phyloP scores from a whole-genome alignment of 2,888 invertebrate species.

The Cerceris ruficornis region DNA sequence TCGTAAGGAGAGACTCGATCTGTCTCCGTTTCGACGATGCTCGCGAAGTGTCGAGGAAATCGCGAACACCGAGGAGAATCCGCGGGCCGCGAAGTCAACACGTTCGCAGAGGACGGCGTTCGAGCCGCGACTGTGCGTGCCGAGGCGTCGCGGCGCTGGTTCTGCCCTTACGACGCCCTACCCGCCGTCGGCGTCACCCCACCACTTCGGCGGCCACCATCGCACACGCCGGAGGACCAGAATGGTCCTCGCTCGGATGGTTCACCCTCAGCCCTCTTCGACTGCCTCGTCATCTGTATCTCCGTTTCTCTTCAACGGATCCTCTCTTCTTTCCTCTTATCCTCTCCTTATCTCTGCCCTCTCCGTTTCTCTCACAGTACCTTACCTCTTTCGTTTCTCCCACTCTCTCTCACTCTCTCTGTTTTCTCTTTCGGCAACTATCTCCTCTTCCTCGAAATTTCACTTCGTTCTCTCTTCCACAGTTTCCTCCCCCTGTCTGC shows the following conservation, averaged over 20 bases:
- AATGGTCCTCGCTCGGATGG: conserved; percentile 63
- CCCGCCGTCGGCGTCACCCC: conserved; percentile 67
- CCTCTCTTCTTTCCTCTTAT: conserved; percentile 23
- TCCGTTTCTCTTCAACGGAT: conserved; percentile 22
- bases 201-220: conserved; percentile 62
- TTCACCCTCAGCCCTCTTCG: conserved; percentile 68
- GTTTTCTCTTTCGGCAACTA: conserved; percentile 8
- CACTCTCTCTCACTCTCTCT: conserved; percentile 11
- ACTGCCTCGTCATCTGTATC: conserved; percentile 56
- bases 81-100: conserved; percentile 60
- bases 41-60: conserved; percentile 3
- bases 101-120: conserved; percentile 78
- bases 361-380: neutral
- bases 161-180: conserved; percentile 78
- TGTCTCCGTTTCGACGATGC: neutral
- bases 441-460: neutral
- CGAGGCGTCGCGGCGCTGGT: conserved; percentile 79
- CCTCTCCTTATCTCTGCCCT: conserved; percentile 5
- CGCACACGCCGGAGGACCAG: conserved; percentile 47
- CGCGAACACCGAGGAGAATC: conserved; percentile 36
- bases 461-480: neutral
- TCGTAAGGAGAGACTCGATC: neutral
- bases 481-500: conserved; percentile 25
- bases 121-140: conserved; percentile 80
- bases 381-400: neutral